These are phyloP conservation scores for Odocoileus virginianus DNA, from an alignment of 2,113 vertebrate species.

Conservation along the genomic window DNA sequence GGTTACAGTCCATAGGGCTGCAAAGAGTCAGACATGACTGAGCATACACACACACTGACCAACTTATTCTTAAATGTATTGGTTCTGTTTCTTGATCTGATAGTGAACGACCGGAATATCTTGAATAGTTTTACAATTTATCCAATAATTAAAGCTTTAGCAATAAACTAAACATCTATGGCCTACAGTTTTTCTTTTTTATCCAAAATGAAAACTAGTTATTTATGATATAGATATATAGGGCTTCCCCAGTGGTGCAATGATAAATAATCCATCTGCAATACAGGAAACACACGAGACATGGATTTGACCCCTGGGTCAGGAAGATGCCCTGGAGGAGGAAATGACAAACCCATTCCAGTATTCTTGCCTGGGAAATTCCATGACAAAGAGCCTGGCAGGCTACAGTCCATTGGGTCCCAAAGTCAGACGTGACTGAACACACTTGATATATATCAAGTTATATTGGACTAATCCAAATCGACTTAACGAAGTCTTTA, in stretches of 20 bases:
- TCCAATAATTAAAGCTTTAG: constrained; percentile 86
- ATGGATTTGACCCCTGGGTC: neutral
- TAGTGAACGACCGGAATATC: constrained; percentile 84
- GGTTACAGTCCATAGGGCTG: neutral
- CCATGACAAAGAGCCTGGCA: neutral
- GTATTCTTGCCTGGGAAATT: neutral
- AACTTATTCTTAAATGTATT: constrained; percentile 74
- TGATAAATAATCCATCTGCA: neutral
- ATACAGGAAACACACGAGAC: neutral
- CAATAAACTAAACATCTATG: constrained; percentile 88
- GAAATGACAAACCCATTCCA: neutral
- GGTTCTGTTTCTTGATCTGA: constrained; percentile 86
- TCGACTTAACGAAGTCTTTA: constrained; percentile 82
- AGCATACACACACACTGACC: neutral
- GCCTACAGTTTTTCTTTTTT: constrained; percentile 87
- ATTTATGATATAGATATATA: constrained; percentile 86
- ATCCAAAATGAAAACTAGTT: constrained; percentile 87
- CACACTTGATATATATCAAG: constrained; percentile 73
- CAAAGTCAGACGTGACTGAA: neutral
- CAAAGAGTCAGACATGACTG: neutral
- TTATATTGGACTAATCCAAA: constrained; percentile 82
- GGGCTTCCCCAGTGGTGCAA: neutral
- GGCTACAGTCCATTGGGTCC: neutral
- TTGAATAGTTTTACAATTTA: constrained; percentile 85
- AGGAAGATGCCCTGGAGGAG: neutral